Evolutionary conservation across 1,140 invertebrate genomes (phyloP).

Genomic region (Megathymus violae): DNA sequence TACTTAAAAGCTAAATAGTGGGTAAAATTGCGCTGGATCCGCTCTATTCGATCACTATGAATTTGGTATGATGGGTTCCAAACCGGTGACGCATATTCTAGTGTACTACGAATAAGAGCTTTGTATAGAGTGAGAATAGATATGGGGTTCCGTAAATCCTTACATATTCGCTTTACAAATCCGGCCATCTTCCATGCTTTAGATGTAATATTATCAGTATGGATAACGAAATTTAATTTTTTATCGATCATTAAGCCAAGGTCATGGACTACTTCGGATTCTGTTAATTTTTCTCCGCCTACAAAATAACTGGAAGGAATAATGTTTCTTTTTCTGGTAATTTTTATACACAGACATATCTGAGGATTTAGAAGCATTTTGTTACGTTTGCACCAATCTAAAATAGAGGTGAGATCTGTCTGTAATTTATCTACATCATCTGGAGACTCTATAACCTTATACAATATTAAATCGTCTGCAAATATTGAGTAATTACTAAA

Average conservation of each 20-base stretch:
- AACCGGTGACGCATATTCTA: too few relatives aligned
- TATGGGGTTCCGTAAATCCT: too few relatives aligned
- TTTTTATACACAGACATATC: slow-evolving; percentile 8
- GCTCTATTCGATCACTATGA: too few relatives aligned
- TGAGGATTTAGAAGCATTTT: slow-evolving; percentile 14
- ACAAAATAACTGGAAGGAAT: slow-evolving; percentile 6
- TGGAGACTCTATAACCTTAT: slow-evolving; percentile 1
- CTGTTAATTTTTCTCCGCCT: slow-evolving; percentile 1
- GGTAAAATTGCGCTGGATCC: too few relatives aligned
- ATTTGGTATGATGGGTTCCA: too few relatives aligned
- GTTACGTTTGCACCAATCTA: neutral
- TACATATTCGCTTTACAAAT: too few relatives aligned
- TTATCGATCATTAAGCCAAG: slow-evolving; percentile 18
- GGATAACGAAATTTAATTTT: too few relatives aligned
- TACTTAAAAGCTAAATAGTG: too few relatives aligned
- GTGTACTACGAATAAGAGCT: too few relatives aligned
- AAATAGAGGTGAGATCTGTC: slow-evolving; percentile 9
- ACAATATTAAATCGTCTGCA: slow-evolving; percentile 28
- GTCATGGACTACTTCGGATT: neutral
- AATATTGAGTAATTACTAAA: slow-evolving; percentile 17
- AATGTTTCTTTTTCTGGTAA: slow-evolving; percentile 9
- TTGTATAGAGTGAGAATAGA: too few relatives aligned
- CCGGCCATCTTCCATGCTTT: too few relatives aligned
- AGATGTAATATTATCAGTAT: too few relatives aligned
- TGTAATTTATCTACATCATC: slow-evolving; percentile 6